Percentiles rank a stretch among this genome's conserved stretches.
phyloP scores from a whole-genome alignment of 2,797 vertebrate species.

The Agapornis canus region DNA sequence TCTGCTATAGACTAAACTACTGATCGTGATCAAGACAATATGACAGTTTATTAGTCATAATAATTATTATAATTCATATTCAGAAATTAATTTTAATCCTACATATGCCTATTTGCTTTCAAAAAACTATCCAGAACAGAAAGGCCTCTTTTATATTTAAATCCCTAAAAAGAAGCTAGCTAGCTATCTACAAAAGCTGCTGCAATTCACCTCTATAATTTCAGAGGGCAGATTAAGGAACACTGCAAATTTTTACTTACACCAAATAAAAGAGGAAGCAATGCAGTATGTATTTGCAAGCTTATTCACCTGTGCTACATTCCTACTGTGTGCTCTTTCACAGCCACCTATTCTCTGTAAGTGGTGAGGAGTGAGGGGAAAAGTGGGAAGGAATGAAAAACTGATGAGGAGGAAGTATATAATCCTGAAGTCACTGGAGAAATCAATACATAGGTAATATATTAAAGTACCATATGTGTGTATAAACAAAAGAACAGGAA shows the following conservation, averaged over 20 bases:
- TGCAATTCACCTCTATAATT: background rate
- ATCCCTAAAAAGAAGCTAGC: background rate
- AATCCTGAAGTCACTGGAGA: background rate
- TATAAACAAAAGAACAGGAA: slow-evolving; percentile 18
- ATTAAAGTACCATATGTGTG: slow-evolving; percentile 16
- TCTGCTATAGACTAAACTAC: background rate
- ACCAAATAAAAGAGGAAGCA: background rate
- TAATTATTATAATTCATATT: background rate
- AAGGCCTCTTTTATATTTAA: background rate
- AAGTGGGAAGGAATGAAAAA: slow-evolving; percentile 3
- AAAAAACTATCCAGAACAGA: slow-evolving; percentile 3
- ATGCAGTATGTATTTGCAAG: background rate
- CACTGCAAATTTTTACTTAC: background rate
- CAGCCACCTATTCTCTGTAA: background rate
- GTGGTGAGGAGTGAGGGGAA: background rate
- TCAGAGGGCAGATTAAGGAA: background rate
- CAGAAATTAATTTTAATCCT: slow-evolving; percentile 31
- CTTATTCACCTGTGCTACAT: background rate
- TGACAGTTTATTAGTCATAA: background rate
- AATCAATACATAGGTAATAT: background rate
- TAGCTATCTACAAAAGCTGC: background rate
- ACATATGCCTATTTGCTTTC: background rate
- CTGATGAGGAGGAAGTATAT: background rate
- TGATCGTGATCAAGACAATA: background rate
- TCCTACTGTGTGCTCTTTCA: background rate